Percentiles rank a stretch among this genome's conserved stretches.
Conservation (phyloP, 2,113 vertebrate genomes). For the Cathartes aura region DNA sequence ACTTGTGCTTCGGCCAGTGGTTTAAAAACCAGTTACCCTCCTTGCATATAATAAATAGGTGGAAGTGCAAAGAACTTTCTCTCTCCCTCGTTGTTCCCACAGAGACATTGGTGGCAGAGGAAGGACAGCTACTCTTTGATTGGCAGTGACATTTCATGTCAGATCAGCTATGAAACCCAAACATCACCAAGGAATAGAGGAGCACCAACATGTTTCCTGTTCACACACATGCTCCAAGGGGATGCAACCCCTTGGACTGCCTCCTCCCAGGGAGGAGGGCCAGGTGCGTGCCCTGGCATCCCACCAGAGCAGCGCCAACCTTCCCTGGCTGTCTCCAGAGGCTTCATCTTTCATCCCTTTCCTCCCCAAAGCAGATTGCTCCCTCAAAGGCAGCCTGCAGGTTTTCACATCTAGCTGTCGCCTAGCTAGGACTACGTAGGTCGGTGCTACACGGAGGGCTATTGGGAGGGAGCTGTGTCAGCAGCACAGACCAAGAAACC, state of each 20-base stretch:
- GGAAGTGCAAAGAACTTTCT: background rate
- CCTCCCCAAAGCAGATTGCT: background rate
- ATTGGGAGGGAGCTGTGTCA: background rate
- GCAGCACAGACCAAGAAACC: background rate
- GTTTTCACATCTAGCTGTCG: background rate
- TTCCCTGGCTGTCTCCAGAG: background rate
- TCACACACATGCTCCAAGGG: background rate
- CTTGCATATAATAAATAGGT: background rate
- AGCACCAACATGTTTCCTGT: accelerated
- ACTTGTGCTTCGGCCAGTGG: background rate
- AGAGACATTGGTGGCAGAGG: background rate
- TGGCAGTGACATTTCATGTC: background rate
- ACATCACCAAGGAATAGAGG: background rate
- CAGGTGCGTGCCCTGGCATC: background rate
- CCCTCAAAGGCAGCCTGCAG: background rate
- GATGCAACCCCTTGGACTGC: background rate
- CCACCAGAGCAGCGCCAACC: background rate
- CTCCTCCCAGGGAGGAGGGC: background rate
- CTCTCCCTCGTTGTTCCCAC: background rate
- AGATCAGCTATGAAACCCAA: background rate
- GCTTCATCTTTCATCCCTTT: background rate
- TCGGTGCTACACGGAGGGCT: accelerated
- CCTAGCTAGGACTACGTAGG: background rate
- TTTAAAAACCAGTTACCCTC: background rate
- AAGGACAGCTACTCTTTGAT: background rate